Conservation (phyloP, 2,888 invertebrate species). For the Apodemia zela region DNA sequence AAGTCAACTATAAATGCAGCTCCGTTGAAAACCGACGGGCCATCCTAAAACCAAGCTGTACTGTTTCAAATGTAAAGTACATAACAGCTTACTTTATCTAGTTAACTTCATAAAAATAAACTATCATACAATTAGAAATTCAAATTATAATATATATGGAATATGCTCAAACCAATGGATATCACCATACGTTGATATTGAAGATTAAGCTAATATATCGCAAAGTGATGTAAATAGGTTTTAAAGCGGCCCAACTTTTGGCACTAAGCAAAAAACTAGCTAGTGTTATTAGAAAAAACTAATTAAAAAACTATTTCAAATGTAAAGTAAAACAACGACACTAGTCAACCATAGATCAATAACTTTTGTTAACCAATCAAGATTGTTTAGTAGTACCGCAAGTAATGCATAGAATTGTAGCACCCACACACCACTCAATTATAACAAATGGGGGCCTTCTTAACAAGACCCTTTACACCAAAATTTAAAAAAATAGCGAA, state of each 20-base stretch:
- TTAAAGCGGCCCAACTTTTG: slow-evolving; percentile 23
- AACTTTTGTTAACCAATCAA: no score
- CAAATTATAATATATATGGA: slow-evolving; percentile 50
- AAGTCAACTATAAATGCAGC: slow-evolving; percentile 73
- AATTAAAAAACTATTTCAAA: slow-evolving; percentile 1
- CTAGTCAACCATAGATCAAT: no score
- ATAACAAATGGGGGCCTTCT: no score
- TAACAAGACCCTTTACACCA: no score
- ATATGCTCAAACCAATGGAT: slow-evolving; percentile 50
- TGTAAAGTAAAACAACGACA: neutral
- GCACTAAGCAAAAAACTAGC: neutral
- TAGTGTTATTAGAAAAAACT: slow-evolving; percentile 18
- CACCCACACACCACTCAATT: no score
- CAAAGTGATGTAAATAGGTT: slow-evolving; percentile 67
- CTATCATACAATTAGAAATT: slow-evolving; percentile 73
- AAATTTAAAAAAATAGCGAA: no score
- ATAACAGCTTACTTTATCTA: slow-evolving; percentile 79
- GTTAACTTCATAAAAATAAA: slow-evolving; percentile 77
- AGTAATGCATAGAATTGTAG: no score
- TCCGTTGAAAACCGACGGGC: slow-evolving; percentile 53
- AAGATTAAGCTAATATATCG: slow-evolving; percentile 34
- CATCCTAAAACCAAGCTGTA: slow-evolving; percentile 51
- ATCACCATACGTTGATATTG: slow-evolving; percentile 41
- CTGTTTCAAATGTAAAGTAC: slow-evolving; percentile 59
- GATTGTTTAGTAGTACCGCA: no score